Evolutionary conservation across 2,797 vertebrate genomes (phyloP), one percentile per base, ranked within the genome.

Genomic region (Etheostoma nigrum): DNA sequence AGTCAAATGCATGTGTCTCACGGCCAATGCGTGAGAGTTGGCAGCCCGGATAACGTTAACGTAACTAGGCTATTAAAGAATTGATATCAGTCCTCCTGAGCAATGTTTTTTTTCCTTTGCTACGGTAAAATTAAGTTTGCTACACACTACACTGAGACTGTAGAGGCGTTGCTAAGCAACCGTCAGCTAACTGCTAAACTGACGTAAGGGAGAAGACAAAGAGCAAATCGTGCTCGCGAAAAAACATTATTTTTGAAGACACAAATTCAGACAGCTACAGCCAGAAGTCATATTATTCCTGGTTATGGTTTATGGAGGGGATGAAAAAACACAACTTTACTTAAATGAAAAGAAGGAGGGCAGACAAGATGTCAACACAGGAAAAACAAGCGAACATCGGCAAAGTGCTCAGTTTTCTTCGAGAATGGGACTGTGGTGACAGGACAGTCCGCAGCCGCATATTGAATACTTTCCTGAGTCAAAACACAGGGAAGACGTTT

Each of bases 381-480:
- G 69, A 72, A 4, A 64, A 55, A 5, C 55, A 55, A 1, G 70
- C 67, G 89, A 89, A 88, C 54, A 91, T 94, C 67, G 90, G 87
- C 58, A 91, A 91, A 74, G 94, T 96, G 0, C 86, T 94, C 63
- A 69, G 75, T 64, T 96, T 96, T 67, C 93, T 98, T 27, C 93
- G 93, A 1, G 92, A 96, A 7, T 96, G 97, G 96, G 96, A 98
- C 79, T 94, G 83, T 0, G 93, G 93, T 0, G 91, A 90, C 79
- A 87, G 44, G 54, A 49, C 19, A 19, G 49, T 36, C 30, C 94
- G 94, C 64, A 67, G 64, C 13, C 90, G 72, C 60, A 93, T 97
- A 78, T 85, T 97, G 45, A 82, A 67, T 30, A 92, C 83, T n/a
- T 99, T 98, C 77, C 87, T 98, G 52, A 13, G 69, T n/a, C 72